Conservation (phyloP, 2,888 invertebrate genomes). For the Keiferia lycopersicella region DNA sequence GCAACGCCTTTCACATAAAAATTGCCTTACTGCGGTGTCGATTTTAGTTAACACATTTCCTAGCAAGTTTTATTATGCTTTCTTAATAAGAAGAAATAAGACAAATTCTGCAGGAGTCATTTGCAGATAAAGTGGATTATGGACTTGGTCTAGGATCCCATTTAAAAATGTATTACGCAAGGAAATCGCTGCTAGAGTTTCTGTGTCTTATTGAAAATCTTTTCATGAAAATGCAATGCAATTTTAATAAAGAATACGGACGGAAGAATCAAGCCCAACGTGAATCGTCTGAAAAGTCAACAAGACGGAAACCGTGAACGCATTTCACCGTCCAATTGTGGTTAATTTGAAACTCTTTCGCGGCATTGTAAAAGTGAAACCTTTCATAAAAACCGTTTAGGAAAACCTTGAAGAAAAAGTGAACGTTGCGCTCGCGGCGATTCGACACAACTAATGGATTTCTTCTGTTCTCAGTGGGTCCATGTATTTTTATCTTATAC, state of each 20-base stretch:
- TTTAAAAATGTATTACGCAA: too few species aligned
- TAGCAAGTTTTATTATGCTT: too few species aligned
- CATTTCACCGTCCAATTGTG: slow-evolving; percentile 56
- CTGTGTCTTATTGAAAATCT: too few species aligned
- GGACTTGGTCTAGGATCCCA: too few species aligned
- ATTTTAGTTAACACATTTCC: too few species aligned
- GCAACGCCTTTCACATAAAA: background rate
- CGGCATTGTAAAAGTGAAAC: slow-evolving; percentile 64
- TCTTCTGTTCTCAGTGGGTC: slow-evolving; percentile 10
- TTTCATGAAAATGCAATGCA: too few species aligned
- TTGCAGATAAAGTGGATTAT: too few species aligned
- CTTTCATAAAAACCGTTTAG: slow-evolving; percentile 42
- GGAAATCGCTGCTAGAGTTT: too few species aligned
- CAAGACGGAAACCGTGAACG: slow-evolving; percentile 41
- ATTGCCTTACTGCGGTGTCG: too few species aligned
- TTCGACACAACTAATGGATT: slow-evolving; percentile 17
- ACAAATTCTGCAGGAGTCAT: too few species aligned
- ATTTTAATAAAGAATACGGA: too few species aligned
- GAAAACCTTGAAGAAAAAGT: slow-evolving; percentile 34
- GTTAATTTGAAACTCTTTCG: slow-evolving; percentile 56
- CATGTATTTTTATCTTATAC: slow-evolving; percentile 7
- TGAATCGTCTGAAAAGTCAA: slow-evolving; percentile 5
- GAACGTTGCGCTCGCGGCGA: slow-evolving; percentile 36
- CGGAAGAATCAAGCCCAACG: background rate
- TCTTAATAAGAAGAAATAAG: too few species aligned